Evolutionary conservation across 2,888 invertebrate species (phyloP), one percentile per base, ranked within the genome.

Genomic region (Drosophila conformis): DNA sequence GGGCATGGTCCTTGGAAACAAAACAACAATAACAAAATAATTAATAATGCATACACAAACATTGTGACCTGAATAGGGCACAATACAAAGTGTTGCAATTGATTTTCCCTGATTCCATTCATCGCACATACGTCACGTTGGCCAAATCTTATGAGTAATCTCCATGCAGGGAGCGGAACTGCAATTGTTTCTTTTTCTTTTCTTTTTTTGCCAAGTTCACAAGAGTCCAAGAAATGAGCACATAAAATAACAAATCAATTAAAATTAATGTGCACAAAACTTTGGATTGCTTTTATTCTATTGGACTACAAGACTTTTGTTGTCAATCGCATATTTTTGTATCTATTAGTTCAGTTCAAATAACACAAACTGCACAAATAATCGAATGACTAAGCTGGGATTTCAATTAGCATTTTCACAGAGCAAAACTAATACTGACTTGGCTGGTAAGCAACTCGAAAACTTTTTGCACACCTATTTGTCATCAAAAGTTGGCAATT

Each of bases 1-100:
- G 94, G 94, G 84, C 94, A 94, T 48, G 93, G 90, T 78, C 94
- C 95, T 94, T 86, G 67, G 72, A 72, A 48, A 49, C 74, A 71
- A 38, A 49, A 54, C 27, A 25, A 46, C 36, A 51, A 75, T 8
- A 46, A 15, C 46, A 25, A 76, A 69, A 72, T 73, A 80, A 78
- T 76, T 58, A 75, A 69, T 62, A 73, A 33, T 36, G 36, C 54
- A 46, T 58, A 66, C 61, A 56, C 40, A 46, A 1, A 72, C 58
- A 46, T 52, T 25, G 61, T 80, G 81, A 67, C 69, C 78, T 69
- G 46, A 69, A 81, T 75, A 53, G 69, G 57, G 3, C 51, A 40
- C 36, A 68, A 40, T 29, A 68, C 65, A 53, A 70, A 67, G 54
- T 48, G 48, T 62, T 54, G 33, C 36, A 59, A 46, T 66, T 59